Evolutionary conservation across 2,888 invertebrate species (phyloP).

Genomic region (Boloria euphrosyne): DNA sequence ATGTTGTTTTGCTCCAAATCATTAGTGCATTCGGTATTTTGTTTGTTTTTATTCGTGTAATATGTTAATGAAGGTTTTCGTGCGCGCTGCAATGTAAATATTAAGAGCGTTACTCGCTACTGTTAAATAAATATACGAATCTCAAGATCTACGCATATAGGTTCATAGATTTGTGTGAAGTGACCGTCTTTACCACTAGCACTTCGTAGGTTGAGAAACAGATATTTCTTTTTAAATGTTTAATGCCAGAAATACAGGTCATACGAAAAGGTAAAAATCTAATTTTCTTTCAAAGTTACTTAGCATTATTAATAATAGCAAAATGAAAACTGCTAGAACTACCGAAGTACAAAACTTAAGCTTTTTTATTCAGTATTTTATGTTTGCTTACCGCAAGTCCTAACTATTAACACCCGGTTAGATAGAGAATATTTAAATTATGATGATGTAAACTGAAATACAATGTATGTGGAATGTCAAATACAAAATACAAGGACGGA

Average conservation of each 20-base stretch:
- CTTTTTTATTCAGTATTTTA: no score
- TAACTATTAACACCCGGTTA: no score
- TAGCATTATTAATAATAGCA: no score
- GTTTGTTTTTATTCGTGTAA: conserved; percentile 27
- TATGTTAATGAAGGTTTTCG: conserved; percentile 28
- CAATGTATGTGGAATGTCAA: background rate
- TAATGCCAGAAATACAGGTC: no score
- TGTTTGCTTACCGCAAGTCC: no score
- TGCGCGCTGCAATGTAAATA: conserved; percentile 18
- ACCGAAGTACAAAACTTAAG: no score
- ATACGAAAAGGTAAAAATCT: no score
- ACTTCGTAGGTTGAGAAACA: no score
- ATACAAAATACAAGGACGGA: background rate
- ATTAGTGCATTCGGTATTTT: conserved; percentile 26
- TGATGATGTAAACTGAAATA: background rate
- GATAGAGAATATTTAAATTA: background rate
- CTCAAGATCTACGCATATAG: background rate
- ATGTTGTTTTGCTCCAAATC: conserved; percentile 30
- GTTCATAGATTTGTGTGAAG: background rate
- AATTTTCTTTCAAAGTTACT: no score
- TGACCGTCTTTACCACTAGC: no score
- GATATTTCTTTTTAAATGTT: no score
- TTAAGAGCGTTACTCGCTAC: conserved; percentile 11
- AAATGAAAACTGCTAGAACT: no score
- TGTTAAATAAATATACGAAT: conserved; percentile 18